phyloP scores from a whole-genome alignment of 2,113 vertebrate genomes.

The Bettongia penicillata region DNA sequence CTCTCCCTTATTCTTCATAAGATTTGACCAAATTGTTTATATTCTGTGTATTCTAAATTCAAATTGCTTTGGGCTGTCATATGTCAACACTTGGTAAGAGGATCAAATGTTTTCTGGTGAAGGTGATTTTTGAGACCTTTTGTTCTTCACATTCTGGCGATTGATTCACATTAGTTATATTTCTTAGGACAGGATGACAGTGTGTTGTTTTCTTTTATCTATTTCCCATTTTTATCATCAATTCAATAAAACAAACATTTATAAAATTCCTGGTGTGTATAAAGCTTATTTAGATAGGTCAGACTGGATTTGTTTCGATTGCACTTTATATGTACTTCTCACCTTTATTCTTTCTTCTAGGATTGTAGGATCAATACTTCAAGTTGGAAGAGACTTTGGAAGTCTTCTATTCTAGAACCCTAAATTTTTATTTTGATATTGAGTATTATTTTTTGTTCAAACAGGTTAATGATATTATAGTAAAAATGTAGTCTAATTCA shows the following conservation, averaged over 20 bases:
- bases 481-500: no score
- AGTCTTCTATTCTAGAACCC: background rate
- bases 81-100: background rate
- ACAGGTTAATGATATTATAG: no score
- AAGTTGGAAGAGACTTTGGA: background rate
- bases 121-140: background rate
- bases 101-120: background rate
- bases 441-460: no score
- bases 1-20: background rate
- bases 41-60: background rate
- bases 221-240: background rate
- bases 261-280: background rate
- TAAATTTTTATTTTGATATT: background rate
- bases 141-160: background rate
- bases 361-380: background rate
- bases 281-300: background rate
- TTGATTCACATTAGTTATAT: background rate
- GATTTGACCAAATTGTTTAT: background rate
- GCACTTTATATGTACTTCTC: background rate
- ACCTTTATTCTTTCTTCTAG: background rate
- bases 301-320: background rate
- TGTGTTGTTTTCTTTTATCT: background rate
- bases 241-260: background rate
- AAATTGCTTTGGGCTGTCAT: background rate
- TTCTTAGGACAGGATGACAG: background rate